phyloP scores from a whole-genome alignment of 1,140 invertebrate species.

The Bombus picipes region DNA sequence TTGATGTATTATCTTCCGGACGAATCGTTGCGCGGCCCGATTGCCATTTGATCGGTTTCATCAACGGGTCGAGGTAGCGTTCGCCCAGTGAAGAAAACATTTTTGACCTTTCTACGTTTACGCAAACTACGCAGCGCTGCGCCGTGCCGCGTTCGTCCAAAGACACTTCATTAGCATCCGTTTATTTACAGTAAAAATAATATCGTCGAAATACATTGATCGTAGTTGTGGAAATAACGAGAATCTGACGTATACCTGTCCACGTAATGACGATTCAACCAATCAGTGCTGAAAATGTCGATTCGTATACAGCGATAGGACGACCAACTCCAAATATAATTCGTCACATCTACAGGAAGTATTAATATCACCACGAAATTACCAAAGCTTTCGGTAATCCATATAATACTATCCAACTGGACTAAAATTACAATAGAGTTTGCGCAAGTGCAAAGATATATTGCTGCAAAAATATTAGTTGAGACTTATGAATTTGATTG shows the following conservation, averaged over 20 bases:
- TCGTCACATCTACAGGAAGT: not conserved
- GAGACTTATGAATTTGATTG: no score
- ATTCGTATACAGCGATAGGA: not conserved
- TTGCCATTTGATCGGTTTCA: conserved; percentile 40
- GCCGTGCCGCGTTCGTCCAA: no score
- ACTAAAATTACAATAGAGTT: no score
- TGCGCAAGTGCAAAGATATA: no score
- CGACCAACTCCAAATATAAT: not conserved
- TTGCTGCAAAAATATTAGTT: no score
- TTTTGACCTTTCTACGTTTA: conserved; percentile 5
- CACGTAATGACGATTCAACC: not conserved
- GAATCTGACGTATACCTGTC: not conserved
- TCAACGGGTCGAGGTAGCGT: not conserved
- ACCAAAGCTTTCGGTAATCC: no score
- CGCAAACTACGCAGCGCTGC: no score
- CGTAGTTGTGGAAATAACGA: not conserved
- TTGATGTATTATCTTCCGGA: conserved; percentile 48
- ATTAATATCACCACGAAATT: no score
- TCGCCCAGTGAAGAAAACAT: not conserved
- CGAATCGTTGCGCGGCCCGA: conserved; percentile 40
- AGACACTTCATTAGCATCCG: not conserved
- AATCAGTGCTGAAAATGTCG: not conserved
- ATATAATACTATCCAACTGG: no score
- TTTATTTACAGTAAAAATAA: conserved; percentile 4
- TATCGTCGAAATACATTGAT: conserved; percentile 5